Percentiles rank a stretch among this genome's conserved stretches.
Conservation (phyloP, 2,888 invertebrate species). For the Nebria salina region DNA sequence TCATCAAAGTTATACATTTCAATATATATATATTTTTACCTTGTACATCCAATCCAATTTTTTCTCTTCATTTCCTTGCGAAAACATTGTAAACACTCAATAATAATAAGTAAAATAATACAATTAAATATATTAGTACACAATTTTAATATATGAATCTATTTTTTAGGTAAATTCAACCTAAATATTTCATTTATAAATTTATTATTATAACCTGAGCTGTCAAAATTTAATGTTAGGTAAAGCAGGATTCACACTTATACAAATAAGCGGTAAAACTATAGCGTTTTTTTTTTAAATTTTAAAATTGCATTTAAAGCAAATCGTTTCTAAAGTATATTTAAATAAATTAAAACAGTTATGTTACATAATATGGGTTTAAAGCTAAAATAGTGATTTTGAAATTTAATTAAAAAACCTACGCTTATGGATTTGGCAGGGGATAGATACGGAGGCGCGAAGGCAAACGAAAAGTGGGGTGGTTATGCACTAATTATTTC, state of each 20-base stretch:
- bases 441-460: neutral
- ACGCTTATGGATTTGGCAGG: neutral
- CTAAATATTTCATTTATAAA: neutral
- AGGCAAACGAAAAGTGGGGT: neutral
- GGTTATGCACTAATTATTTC: neutral
- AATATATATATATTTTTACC: conserved; percentile 58
- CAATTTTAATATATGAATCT: conserved; percentile 4
- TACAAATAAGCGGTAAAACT: neutral
- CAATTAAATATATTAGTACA: conserved; percentile 7
- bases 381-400: neutral
- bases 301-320: too few relatives aligned
- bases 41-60: conserved; percentile 93
- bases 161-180: neutral
- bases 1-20: neutral
- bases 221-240: neutral
- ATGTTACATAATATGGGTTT: neutral
- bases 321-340: too few relatives aligned
- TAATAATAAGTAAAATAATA: neutral
- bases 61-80: conserved; percentile 63
- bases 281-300: neutral
- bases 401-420: neutral
- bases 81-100: conserved; percentile 51
- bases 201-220: neutral
- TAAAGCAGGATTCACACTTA: neutral
- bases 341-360: neutral